These are phyloP conservation scores for Drosophila demipolita DNA, from an alignment of 2,888 invertebrate genomes.

Conservation along the genomic window DNA sequence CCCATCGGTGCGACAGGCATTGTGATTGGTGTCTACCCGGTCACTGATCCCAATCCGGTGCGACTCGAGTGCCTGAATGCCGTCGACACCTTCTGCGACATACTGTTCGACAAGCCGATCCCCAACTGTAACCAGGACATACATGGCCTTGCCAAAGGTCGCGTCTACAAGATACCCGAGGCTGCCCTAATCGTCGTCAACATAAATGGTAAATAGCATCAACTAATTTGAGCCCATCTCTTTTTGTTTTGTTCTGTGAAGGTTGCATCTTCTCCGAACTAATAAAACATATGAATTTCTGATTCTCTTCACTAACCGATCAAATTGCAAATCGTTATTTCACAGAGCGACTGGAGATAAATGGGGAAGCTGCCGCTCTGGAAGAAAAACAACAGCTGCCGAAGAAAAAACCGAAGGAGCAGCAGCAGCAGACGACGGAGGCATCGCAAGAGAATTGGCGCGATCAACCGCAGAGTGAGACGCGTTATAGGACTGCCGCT, in stretches of 20 bases:
- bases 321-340: neutral
- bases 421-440: neutral
- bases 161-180: conserved; percentile 86
- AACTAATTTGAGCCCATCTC: neutral
- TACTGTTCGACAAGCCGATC: conserved; percentile 93
- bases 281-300: neutral
- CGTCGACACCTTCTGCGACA: conserved; percentile 89
- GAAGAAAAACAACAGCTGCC: neutral
- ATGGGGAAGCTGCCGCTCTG: neutral
- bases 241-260: too few relatives aligned
- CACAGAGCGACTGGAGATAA: conserved; percentile 2
- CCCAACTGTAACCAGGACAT: conserved; percentile 86
- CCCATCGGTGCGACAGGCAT: conserved; percentile 94
- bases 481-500: conserved; percentile 47
- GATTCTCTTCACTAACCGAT: neutral
- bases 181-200: conserved; percentile 75
- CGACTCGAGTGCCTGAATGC: conserved; percentile 86
- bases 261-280: neutral
- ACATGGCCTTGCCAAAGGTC: conserved; percentile 80
- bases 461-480: conserved; percentile 11
- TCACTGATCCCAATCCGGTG: conserved; percentile 84
- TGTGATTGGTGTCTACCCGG: conserved; percentile 89
- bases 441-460: conserved; percentile 24
- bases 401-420: neutral
- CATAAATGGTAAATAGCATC: conserved; percentile 55